Evolutionary conservation across 2,113 vertebrate species (phyloP), one percentile per base, ranked within the genome.

Genomic region (Crotalus viridis): DNA sequence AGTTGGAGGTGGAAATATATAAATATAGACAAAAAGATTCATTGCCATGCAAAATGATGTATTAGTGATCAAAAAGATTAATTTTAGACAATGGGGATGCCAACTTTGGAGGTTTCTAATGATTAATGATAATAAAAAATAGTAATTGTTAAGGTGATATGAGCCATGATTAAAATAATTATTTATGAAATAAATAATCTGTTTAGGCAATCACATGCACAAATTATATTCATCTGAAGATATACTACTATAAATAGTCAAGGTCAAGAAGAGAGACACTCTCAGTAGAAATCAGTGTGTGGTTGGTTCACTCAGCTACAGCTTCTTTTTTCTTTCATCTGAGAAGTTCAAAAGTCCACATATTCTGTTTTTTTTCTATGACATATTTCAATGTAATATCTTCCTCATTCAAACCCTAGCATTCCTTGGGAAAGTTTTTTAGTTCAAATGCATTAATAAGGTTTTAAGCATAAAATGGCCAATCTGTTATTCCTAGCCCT

Each of bases 21-120:
- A 51, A 1, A 51, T 51, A 51, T 9, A 9, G 48, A 88, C 91
- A 92, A 93, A 93, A 94, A 94, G 57, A 94, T 95, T 95, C 24
- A 97, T 91, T 96, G 56, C 57, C 59, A 94, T 93, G 17, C 24
- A 96, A 95, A 95, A 12, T 95, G 93, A 94, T 88, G 94, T 92
- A 97, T 96, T 96, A 94, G 64, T 95, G 85, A 94, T 94, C 88
- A 93, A 88, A 96, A 97, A 96, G 48, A 97, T 94, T 56, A 95
- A 96, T 98, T 96, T 51, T 96, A 61, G 91, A 96, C 95, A 96
- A 95, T 74, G 48, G 5, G 8, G 95, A 94, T 95, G 85, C 90
- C 87, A 94, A 43, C 33, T 93, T 88, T 91, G 87, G 74, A 81
- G 74, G 21, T 95, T 95, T 94, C 94, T 8, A 59, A 54, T 94